Conservation (phyloP, 1,140 invertebrate genomes). For the Aphelenchoides besseyi region DNA sequence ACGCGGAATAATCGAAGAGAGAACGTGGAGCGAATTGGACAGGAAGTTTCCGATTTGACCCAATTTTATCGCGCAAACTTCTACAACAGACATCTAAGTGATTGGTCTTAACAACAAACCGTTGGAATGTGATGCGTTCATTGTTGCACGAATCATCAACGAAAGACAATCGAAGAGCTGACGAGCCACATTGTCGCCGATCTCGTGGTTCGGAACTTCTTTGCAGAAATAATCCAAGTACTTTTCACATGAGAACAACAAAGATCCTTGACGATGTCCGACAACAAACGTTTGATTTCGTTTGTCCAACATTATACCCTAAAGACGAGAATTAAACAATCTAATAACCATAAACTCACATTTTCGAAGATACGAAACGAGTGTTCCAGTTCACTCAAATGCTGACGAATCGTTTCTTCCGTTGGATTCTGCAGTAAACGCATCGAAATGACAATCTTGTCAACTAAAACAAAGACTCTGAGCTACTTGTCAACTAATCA, state of each 20-base stretch:
- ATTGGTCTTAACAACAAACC: slow-evolving; percentile 3
- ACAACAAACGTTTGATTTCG: slow-evolving; percentile 38
- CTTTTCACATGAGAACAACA: slow-evolving; percentile 37
- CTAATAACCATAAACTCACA: slow-evolving; percentile 20
- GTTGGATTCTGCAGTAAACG: slow-evolving; percentile 12
- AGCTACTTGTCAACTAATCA: slow-evolving; percentile 20
- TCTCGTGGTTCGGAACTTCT: not conserved
- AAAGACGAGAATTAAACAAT: not conserved
- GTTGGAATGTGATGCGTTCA: slow-evolving; percentile 44
- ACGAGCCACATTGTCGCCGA: slow-evolving; percentile 15
- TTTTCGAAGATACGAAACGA: slow-evolving; percentile 45
- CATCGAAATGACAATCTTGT: slow-evolving; percentile 36
- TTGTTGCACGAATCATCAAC: slow-evolving; percentile 35
- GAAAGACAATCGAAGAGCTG: slow-evolving; percentile 44
- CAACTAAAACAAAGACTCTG: slow-evolving; percentile 38
- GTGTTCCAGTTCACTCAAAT: slow-evolving; percentile 43
- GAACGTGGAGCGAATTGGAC: slow-evolving; percentile 33
- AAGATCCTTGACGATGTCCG: slow-evolving; percentile 33
- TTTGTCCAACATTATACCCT: slow-evolving; percentile 42
- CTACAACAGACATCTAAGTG: slow-evolving; percentile 10
- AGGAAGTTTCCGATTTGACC: slow-evolving; percentile 43
- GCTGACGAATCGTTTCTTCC: slow-evolving; percentile 5
- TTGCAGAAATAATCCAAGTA: slow-evolving; percentile 18
- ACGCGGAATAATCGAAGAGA: slow-evolving; percentile 22
- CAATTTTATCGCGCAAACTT: slow-evolving; percentile 35